Percentiles rank a stretch among this genome's conserved stretches.
These are phyloP conservation scores for Catocala sponsa DNA, from an alignment of 2,888 invertebrate species.

Conservation along the genomic window DNA sequence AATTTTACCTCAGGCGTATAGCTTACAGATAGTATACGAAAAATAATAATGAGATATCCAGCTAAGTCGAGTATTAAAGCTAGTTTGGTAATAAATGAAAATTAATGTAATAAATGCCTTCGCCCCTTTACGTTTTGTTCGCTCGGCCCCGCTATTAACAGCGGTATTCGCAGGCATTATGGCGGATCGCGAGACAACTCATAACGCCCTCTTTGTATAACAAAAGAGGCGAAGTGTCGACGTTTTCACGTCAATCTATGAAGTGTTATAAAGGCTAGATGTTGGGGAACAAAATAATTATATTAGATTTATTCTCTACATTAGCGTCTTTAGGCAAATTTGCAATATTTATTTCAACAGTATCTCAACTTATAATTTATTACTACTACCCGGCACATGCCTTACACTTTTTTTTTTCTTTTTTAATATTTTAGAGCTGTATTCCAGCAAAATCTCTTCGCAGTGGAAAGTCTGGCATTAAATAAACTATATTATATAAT, in stretches of 20 bases:
- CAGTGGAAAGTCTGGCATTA: too few species aligned
- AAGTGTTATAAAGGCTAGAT: neutral
- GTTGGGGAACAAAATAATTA: neutral
- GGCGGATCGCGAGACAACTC: slow-evolving; percentile 21
- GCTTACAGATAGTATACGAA: too few species aligned
- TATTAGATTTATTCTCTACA: neutral
- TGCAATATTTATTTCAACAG: too few species aligned
- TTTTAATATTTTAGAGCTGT: too few species aligned
- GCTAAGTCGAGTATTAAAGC: neutral
- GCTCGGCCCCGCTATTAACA: slow-evolving; percentile 25
- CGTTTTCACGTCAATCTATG: neutral
- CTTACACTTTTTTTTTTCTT: too few species aligned
- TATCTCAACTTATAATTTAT: too few species aligned
- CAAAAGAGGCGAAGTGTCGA: slow-evolving; percentile 15
- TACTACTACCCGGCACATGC: too few species aligned
- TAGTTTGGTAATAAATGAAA: slow-evolving; percentile 6
- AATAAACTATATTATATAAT: too few species aligned
- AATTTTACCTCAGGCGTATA: too few species aligned
- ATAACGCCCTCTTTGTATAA: slow-evolving; percentile 28
- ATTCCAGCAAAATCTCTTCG: too few species aligned
- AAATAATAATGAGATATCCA: too few species aligned
- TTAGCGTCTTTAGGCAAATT: too few species aligned
- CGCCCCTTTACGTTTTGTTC: slow-evolving; percentile 13
- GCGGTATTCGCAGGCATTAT: slow-evolving; percentile 19
- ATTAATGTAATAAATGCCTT: slow-evolving; percentile 3